Percentiles rank a stretch among this genome's conserved stretches.
These are phyloP conservation scores for Oncorhynchus masou DNA, from an alignment of 2,113 vertebrate species.

Conservation along the genomic window DNA sequence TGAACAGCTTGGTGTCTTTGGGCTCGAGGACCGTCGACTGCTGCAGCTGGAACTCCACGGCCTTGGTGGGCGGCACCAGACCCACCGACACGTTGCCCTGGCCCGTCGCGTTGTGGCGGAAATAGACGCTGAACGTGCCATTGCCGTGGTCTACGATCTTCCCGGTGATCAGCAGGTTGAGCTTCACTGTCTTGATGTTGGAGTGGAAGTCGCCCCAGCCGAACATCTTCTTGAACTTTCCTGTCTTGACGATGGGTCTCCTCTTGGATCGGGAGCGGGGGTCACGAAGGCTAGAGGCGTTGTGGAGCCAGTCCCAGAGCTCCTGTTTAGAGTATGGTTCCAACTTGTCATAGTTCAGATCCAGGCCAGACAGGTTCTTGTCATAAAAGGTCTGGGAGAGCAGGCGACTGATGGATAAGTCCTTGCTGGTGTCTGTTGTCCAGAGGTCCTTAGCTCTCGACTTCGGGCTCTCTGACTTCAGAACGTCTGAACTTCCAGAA, in stretches of 20 bases:
- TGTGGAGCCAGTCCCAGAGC: constrained; percentile 91
- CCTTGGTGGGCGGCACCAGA: constrained; percentile 93
- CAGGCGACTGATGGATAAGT: constrained; percentile 88
- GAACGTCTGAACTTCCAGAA: constrained; percentile 73
- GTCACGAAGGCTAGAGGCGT: constrained; percentile 81
- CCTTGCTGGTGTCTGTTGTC: constrained; percentile 83
- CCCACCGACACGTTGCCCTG: constrained; percentile 96
- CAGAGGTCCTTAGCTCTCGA: constrained; percentile 88
- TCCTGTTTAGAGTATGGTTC: constrained; percentile 89
- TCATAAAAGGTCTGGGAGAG: constrained; percentile 85
- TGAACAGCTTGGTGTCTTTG: constrained; percentile 98
- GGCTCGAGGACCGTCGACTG: constrained; percentile 91
- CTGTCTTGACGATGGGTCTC: constrained; percentile 91
- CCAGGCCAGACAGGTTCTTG: constrained; percentile 86
- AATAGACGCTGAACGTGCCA: constrained; percentile 97
- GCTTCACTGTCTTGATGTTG: constrained; percentile 95
- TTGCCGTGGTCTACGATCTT: constrained; percentile 99
- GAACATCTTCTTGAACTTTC: constrained; percentile 99
- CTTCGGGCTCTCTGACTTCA: constrained; percentile 81
- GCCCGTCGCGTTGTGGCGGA: constrained; percentile 96
- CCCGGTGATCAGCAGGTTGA: constrained; percentile 95
- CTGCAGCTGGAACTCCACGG: constrained; percentile 89
- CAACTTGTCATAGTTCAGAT: constrained; percentile 83
- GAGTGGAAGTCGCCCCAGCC: constrained; percentile 99
- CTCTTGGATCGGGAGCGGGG: constrained; percentile 86